Evolutionary conservation across 2,113 vertebrate genomes (phyloP).

Genomic region (Pantherophis guttatus): DNA sequence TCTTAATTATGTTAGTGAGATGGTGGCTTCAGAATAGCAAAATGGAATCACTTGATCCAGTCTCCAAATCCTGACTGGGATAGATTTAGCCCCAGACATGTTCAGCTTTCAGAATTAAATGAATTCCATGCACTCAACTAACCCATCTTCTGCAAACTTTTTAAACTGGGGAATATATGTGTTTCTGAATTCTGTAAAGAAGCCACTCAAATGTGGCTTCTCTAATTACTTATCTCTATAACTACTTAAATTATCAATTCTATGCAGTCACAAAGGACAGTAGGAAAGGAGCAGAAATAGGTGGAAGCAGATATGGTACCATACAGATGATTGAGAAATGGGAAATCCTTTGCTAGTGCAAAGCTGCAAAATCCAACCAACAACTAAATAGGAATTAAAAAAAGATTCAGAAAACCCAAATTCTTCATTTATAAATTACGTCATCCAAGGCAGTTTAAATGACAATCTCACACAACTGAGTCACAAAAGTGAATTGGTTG

Average conservation of each 20-base stretch:
- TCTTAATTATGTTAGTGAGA: not conserved
- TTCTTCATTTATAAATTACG: not conserved
- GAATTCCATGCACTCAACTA: not conserved
- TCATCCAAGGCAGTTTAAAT: not conserved
- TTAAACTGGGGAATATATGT: not conserved
- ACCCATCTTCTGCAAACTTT: not conserved
- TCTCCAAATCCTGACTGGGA: not conserved
- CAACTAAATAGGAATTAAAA: not conserved
- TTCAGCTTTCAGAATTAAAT: not conserved
- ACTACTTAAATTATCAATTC: not conserved
- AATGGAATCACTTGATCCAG: not conserved
- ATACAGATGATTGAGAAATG: not conserved
- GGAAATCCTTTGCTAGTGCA: not conserved
- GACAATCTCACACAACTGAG: not conserved
- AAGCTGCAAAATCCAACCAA: not conserved
- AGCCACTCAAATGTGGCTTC: not conserved
- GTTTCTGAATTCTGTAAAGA: not conserved
- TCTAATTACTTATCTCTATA: not conserved
- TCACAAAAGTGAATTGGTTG: not conserved
- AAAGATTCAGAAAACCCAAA: not conserved
- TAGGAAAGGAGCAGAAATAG: not conserved
- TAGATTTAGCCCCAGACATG: not conserved
- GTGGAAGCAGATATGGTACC: not conserved
- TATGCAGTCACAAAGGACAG: not conserved
- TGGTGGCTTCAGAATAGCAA: not conserved